phyloP scores from a whole-genome alignment of 2,113 vertebrate species.

The Aleadryas rufinucha region DNA sequence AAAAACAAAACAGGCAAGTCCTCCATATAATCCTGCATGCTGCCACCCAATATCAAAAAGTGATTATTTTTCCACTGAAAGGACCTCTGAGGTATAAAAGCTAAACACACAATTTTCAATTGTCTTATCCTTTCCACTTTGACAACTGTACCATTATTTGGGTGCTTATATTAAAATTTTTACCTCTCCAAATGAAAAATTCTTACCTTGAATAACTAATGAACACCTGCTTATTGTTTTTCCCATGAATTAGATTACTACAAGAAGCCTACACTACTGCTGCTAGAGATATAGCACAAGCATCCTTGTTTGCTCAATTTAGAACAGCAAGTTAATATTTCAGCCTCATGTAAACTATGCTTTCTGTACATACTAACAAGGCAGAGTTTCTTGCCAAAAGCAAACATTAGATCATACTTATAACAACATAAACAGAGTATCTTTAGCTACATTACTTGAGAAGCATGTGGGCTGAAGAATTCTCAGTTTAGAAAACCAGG shows the following conservation, averaged over 20 bases:
- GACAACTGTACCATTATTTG: background rate
- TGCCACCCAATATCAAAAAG: background rate
- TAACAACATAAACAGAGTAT: background rate
- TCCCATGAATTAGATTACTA: background rate
- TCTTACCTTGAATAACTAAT: background rate
- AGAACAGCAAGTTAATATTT: background rate
- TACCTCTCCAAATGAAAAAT: background rate
- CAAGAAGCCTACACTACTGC: background rate
- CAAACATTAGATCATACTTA: background rate
- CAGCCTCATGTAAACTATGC: background rate
- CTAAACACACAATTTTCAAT: background rate
- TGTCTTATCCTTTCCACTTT: background rate
- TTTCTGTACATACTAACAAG: background rate
- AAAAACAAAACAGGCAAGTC: background rate
- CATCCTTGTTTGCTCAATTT: background rate
- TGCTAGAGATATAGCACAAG: background rate
- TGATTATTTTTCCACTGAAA: background rate
- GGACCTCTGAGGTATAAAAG: background rate
- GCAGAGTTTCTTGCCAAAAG: background rate
- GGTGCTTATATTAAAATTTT: background rate
- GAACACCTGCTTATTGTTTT: background rate
- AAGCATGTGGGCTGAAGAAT: background rate
- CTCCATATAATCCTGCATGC: background rate
- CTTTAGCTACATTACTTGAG: background rate
- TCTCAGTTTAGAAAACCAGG: background rate